phyloP scores from a whole-genome alignment of 2,888 invertebrate species.

The Mylabris sibirica region DNA sequence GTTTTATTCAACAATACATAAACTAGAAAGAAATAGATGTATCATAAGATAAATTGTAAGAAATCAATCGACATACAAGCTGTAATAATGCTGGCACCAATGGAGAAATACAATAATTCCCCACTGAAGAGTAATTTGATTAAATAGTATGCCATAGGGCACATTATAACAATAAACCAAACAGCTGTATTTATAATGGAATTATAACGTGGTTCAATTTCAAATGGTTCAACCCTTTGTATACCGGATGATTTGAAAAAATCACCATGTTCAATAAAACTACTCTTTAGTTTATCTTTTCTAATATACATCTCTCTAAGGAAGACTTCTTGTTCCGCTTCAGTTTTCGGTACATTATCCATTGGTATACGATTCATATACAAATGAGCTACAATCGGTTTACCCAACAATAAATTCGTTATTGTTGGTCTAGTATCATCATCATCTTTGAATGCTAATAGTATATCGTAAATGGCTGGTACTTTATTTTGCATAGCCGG shows the following conservation, averaged over 20 bases:
- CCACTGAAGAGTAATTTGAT: slow-evolving; percentile 75
- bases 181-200: slow-evolving; percentile 75
- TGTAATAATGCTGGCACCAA: slow-evolving; percentile 74
- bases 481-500: slow-evolving; percentile 82
- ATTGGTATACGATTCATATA: slow-evolving; percentile 83
- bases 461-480: slow-evolving; percentile 84
- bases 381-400: slow-evolving; percentile 76
- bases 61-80: slow-evolving; percentile 72
- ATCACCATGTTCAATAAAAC: slow-evolving; percentile 77
- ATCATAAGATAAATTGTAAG: slow-evolving; percentile 9
- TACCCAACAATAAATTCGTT: slow-evolving; percentile 77
- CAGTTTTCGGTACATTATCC: slow-evolving; percentile 78
- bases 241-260: slow-evolving; percentile 81
- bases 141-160: slow-evolving; percentile 77
- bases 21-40: slow-evolving; percentile 64
- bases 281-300: slow-evolving; percentile 82
- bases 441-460: slow-evolving; percentile 73
- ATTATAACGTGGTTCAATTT: slow-evolving; percentile 68
- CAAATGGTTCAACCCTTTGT: slow-evolving; percentile 68
- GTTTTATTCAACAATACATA: slow-evolving; percentile 79
- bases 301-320: slow-evolving; percentile 81
- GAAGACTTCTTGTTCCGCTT: slow-evolving; percentile 79
- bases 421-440: slow-evolving; percentile 79
- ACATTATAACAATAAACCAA: slow-evolving; percentile 74
- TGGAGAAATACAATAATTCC: slow-evolving; percentile 72